Base-by-base conservation (phyloP, 2,797 vertebrate species). In the Acanthurus tractus region DNA sequence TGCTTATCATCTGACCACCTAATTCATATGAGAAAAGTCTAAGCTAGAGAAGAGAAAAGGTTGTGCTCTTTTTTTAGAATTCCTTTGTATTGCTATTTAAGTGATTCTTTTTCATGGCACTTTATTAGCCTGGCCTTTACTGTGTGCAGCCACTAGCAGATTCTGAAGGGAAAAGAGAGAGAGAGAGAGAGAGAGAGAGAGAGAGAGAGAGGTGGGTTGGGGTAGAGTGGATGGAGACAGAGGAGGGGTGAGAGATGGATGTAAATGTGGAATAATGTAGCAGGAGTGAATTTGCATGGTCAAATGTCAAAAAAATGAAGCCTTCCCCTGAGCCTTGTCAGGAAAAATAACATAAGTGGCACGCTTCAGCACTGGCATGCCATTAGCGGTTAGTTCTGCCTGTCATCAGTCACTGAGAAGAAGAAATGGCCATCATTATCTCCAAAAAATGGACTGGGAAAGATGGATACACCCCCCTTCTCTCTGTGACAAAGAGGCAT, bases 301-400 rank as follows among this genome's bases (percentile, higher is more conserved):
- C 98, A 99, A 99, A 97, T 98, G 98, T 99, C 97, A 98, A 97
- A 99, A 99, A 99, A 99, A 99, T 98, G 97, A 98, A 97, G 96
- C 96, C 96, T 98, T 98, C 96, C 95, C 96, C 93, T 95, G 96
- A 97, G 97, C 96, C 97, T 97, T 98, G 98, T 99, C 98, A 98
- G 95, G 96, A 96, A 96, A 96, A 98, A 97, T 97, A 98, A 97
- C 96, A 84, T 96, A 96, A 97, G 97, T 96, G 97, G 96, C 96
- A 91, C 89, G 94, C 96, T 96, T 96, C 94, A 95, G 96, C 96
- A 96, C 95, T 95, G 96, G 95, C 96, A 94, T 95, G 97, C 97
- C 97, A 98, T 98, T 96, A 97, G 96, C 95, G 94, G 95, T 99
- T 98, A 99, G 97, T 93, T 95, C 96, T 95, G 96, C 96, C 97